Evolutionary conservation across 2,797 vertebrate genomes (phyloP).

Genomic region (Manis javanica): DNA sequence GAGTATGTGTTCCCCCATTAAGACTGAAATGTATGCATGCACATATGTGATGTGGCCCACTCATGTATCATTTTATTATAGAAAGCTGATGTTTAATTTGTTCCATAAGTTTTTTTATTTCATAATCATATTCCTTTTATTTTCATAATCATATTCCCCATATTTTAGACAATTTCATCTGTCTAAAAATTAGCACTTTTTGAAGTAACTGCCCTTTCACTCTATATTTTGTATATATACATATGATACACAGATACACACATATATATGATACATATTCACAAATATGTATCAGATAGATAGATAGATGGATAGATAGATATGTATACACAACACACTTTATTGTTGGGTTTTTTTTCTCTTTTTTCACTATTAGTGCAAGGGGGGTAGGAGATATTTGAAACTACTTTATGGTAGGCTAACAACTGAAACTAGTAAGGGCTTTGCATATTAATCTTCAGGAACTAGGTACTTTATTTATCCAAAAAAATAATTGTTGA

Average conservation of each 20-base stretch:
- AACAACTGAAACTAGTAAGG: not conserved
- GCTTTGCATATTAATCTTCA: not conserved
- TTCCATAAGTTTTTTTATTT: not conserved
- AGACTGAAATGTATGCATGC: not conserved
- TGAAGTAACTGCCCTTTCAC: not conserved
- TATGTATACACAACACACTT: not conserved
- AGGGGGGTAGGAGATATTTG: not conserved
- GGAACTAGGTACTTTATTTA: not conserved
- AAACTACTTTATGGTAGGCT: not conserved
- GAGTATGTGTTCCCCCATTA: not conserved
- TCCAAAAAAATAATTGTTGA: not conserved
- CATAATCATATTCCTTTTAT: not conserved
- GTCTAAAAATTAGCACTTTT: not conserved
- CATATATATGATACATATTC: no score
- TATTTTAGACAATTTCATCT: not conserved
- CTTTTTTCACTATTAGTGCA: not conserved
- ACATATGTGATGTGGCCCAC: no score
- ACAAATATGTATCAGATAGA: no score
- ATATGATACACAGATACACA: not conserved
- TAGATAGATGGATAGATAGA: no score
- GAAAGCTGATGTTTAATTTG: not conserved
- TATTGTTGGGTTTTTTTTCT: not conserved
- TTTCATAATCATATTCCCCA: not conserved
- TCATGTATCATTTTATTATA: not conserved
- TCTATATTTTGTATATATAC: not conserved